phyloP scores from a whole-genome alignment of 2,113 vertebrate genomes.

The Bos javanicus region DNA sequence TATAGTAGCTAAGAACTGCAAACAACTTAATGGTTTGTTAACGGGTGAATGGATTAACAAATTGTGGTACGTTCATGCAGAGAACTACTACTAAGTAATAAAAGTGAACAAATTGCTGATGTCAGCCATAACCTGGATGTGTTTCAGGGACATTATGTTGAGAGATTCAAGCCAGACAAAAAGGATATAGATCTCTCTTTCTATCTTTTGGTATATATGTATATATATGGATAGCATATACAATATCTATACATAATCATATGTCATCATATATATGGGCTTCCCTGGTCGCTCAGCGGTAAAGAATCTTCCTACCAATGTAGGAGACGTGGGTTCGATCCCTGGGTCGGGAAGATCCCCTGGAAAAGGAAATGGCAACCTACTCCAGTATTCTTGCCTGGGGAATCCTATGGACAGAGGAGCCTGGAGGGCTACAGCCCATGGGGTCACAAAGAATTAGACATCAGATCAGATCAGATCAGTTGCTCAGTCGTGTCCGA shows the following conservation, averaged over 20 bases:
- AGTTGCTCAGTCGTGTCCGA: no score
- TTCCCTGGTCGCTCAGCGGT: not conserved
- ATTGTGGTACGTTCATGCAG: not conserved
- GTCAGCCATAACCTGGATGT: not conserved
- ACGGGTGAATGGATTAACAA: not conserved
- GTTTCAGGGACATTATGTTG: not conserved
- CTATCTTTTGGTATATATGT: not conserved
- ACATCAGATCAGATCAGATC: not conserved
- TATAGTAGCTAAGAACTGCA: not conserved
- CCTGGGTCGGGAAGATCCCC: not conserved
- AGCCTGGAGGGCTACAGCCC: not conserved
- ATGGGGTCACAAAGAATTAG: not conserved
- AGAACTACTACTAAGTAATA: not conserved
- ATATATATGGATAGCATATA: not conserved
- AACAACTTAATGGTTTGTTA: not conserved
- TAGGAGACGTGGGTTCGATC: rapidly evolving
- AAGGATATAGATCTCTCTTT: not conserved
- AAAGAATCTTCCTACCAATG: not conserved
- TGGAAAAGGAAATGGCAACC: not conserved
- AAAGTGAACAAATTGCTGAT: not conserved
- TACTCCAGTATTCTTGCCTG: not conserved
- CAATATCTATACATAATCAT: not conserved
- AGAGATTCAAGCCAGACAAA: not conserved
- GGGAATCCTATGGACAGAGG: not conserved
- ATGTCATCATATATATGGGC: not conserved